Conservation (phyloP, 2,888 invertebrate species). For the Acholoe squamosa region DNA sequence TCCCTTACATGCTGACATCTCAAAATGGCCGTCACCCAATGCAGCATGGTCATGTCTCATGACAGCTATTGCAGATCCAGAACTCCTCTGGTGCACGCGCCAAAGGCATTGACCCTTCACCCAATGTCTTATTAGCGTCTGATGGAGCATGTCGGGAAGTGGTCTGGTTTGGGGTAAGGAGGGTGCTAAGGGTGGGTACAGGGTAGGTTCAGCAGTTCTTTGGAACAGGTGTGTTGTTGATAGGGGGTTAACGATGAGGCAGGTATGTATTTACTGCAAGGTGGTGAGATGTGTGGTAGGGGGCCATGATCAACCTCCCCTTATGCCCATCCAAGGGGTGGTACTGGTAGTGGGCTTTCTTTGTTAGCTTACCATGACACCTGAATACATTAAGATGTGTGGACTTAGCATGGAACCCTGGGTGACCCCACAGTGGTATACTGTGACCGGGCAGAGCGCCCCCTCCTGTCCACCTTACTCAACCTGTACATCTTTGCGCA, state of each 20-base stretch:
- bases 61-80: neutral
- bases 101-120: neutral
- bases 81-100: neutral
- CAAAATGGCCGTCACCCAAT: too few relatives aligned
- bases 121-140: neutral
- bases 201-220: neutral
- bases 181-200: neutral
- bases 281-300: neutral
- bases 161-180: neutral
- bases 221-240: neutral
- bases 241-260: slow-evolving; percentile 19
- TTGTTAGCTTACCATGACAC: neutral
- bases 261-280: neutral
- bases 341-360: neutral
- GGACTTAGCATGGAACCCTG: slow-evolving; percentile 18
- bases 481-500: too few relatives aligned
- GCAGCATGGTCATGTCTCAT: too few relatives aligned
- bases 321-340: too few relatives aligned
- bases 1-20: too few relatives aligned
- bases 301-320: neutral
- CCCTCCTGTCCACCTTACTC: neutral
- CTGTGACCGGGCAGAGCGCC: slow-evolving; percentile 1
- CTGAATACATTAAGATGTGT: slow-evolving; percentile 25
- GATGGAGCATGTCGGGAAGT: neutral
- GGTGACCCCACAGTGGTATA: neutral